Base-by-base conservation (phyloP, 1,140 invertebrate species). In the Neocloeon triangulifer region DNA sequence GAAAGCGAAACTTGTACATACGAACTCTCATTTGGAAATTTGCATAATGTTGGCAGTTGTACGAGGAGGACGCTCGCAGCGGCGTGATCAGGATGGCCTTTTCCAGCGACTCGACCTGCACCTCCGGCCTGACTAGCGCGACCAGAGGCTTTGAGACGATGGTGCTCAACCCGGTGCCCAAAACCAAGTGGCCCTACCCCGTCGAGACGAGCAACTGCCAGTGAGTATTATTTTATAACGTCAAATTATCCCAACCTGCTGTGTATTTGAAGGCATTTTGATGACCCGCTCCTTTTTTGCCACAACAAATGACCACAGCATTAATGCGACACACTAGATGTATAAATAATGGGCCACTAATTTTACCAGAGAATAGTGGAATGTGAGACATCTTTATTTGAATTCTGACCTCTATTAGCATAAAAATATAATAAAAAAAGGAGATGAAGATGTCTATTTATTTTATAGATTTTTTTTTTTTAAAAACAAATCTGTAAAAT, bases 31-130 rank as follows among this genome's bases (percentile, higher is more conserved):
- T 27, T 33, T 44, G 36, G 25, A n/a, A n/a, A n/a, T n/a, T n/a
- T n/a, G n/a, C n/a, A n/a, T n/a, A n/a, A n/a, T n/a, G 38, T 33
- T 49, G 49, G 12, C 38, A 73, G 69, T 40, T 73, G 17, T 73
- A 64, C 40, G 53, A 59, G 12, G 52, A 61, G 27, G 65, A 73
- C 36, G 47, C 47, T 6, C 45, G 41, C 19, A 65, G 55, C 29
- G 66, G 66, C 4, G 56, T 56, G 34, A 63, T 69, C 2, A 55
- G 60, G 34, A 53, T 75, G 41, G 60, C 69, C 0, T 56, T 75
- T n/a, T 69, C 69, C 39, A 64, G 61, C 16, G 71, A 75, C 43
- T 73, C 69, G 0, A 72, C 69, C 15, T 75, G 71, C 38, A 54
- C 48, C 6, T 55, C 56, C 25, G 55, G 67, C 39, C 51, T 73